These are phyloP conservation scores for Brachionus calyciflorus DNA, from an alignment of 1,140 invertebrate species.

Conservation along the genomic window DNA sequence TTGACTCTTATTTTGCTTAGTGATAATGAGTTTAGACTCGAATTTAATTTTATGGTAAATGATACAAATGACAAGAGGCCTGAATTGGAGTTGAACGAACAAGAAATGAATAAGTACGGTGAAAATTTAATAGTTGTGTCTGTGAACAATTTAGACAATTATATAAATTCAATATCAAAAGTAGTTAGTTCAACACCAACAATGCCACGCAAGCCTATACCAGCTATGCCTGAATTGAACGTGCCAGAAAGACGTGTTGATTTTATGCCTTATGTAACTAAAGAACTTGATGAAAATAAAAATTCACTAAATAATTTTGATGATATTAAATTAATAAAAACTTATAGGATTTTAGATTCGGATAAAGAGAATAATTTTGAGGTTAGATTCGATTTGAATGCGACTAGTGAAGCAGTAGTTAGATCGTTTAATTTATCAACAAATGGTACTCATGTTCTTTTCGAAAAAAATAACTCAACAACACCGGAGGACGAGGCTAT, in stretches of 20 bases:
- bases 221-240: slow-evolving; percentile 35
- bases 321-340: neutral
- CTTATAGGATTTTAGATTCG: slow-evolving; percentile 8
- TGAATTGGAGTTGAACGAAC: slow-evolving; percentile 1
- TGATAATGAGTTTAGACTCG: slow-evolving; percentile 1
- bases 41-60: neutral
- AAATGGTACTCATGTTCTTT: slow-evolving; percentile 28
- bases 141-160: neutral
- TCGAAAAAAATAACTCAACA: slow-evolving; percentile 2
- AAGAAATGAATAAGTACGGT: slow-evolving; percentile 31
- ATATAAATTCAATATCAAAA: slow-evolving; percentile 16
- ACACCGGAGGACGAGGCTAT: neutral
- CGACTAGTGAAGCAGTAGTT: neutral
- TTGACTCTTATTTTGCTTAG: neutral
- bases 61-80: slow-evolving; percentile 33
- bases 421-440: neutral
- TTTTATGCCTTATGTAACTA: slow-evolving; percentile 13
- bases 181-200: neutral
- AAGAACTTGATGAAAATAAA: slow-evolving; percentile 17
- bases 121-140: slow-evolving; percentile 26
- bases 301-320: neutral
- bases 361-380: slow-evolving; percentile 28
- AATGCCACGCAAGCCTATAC: neutral
- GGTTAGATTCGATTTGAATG: slow-evolving; percentile 20
- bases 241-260: neutral